Evolutionary conservation across 2,113 vertebrate species (phyloP).

Genomic region (Amphilophus citrinellus): DNA sequence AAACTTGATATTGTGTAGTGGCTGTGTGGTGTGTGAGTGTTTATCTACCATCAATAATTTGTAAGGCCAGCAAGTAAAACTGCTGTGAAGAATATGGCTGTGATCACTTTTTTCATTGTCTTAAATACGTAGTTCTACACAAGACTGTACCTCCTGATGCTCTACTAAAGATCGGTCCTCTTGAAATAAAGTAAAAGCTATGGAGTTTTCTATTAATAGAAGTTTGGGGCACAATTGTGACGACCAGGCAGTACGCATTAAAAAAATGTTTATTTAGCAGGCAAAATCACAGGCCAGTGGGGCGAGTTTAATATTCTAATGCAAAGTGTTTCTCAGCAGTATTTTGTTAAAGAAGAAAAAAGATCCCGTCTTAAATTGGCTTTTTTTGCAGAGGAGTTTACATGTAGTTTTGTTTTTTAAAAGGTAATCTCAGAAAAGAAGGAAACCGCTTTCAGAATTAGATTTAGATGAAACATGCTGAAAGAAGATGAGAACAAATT

Average conservation of each 20-base stretch:
- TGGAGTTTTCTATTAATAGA: neutral
- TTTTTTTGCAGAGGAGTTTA: neutral
- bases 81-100: neutral
- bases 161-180: neutral
- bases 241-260: neutral
- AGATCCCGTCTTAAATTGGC: neutral
- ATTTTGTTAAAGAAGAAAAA: neutral
- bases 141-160: neutral
- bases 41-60: constrained; percentile 10
- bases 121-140: neutral
- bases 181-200: constrained; percentile 8
- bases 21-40: neutral
- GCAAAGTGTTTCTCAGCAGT: neutral
- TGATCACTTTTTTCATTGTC: neutral
- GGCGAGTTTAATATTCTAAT: constrained; percentile 4
- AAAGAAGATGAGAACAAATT: constrained; percentile 7
- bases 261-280: neutral
- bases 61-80: neutral
- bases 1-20: constrained; percentile 9
- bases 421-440: constrained; percentile 23
- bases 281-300: neutral
- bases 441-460: neutral
- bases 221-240: neutral
- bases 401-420: neutral
- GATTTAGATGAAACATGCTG: neutral